phyloP scores from a whole-genome alignment of 2,113 vertebrate genomes.

The Rostratula benghalensis region DNA sequence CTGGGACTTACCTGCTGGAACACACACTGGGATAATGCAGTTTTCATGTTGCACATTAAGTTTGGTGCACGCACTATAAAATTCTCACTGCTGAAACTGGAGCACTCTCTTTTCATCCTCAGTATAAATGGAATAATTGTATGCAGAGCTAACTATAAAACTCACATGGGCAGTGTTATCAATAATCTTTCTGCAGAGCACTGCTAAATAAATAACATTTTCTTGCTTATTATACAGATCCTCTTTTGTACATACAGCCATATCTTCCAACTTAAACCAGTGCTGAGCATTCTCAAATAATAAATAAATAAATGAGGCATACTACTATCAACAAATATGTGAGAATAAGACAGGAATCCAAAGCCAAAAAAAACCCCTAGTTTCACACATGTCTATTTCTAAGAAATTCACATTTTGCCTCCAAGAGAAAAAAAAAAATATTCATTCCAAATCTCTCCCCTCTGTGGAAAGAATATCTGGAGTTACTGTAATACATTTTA shows the following conservation, averaged over 20 bases:
- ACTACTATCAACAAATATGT: not conserved
- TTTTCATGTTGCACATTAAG: constrained; percentile 19
- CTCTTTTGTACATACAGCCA: not conserved
- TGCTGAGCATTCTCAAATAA: not conserved
- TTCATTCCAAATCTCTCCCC: not conserved
- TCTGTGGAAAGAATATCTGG: not conserved
- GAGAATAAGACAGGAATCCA: no score
- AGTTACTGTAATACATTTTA: not conserved
- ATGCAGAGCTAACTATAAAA: not conserved
- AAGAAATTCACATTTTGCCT: not conserved
- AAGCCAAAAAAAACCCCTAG: no score
- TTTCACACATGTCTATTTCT: not conserved
- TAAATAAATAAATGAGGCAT: not conserved
- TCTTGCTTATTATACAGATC: not conserved
- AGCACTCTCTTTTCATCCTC: not conserved
- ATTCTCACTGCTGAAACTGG: not conserved
- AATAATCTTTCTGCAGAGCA: not conserved
- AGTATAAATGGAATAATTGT: not conserved
- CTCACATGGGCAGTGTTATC: not conserved
- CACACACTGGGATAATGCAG: constrained; percentile 34
- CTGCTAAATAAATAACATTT: not conserved
- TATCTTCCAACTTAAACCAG: not conserved
- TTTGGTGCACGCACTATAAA: not conserved
- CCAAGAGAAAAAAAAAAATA: not conserved
- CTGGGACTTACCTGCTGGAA: not conserved